These are phyloP conservation scores for Protophormia terraenovae DNA, from an alignment of 2,888 invertebrate species.

Conservation along the genomic window DNA sequence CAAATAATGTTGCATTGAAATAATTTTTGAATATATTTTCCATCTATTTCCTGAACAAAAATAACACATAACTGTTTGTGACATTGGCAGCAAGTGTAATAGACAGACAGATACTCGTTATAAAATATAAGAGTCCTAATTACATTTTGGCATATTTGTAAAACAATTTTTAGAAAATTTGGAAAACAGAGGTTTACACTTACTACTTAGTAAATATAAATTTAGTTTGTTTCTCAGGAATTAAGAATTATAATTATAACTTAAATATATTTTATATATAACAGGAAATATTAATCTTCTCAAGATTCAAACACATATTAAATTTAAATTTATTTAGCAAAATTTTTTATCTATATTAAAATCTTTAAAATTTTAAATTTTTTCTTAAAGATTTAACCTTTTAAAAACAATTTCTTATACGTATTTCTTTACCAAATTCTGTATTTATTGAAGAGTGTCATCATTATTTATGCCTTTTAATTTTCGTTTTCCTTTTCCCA, in stretches of 20 bases:
- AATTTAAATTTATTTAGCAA: too few relatives aligned
- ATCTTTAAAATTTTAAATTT: too few relatives aligned
- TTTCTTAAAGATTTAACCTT: too few relatives aligned
- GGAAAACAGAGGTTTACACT: background rate
- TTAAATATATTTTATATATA: too few relatives aligned
- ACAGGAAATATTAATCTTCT: too few relatives aligned
- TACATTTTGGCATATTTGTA: background rate
- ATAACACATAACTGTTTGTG: background rate
- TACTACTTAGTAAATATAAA: background rate
- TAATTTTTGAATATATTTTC: background rate
- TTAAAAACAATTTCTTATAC: background rate
- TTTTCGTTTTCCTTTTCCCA: slow-evolving; percentile 23
- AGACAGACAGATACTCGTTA: background rate
- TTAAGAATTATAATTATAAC: background rate
- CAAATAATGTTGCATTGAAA: background rate
- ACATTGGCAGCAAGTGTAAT: background rate
- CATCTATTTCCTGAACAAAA: background rate
- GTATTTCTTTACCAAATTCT: background rate
- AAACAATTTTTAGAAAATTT: background rate
- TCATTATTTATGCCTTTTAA: slow-evolving; percentile 42
- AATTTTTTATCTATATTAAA: too few relatives aligned
- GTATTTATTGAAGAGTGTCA: slow-evolving; percentile 1
- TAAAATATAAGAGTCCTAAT: background rate
- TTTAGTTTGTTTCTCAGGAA: background rate
- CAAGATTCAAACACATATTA: too few relatives aligned